Base-by-base conservation (phyloP, 2,888 invertebrate genomes). In the Lymantria monacha region DNA sequence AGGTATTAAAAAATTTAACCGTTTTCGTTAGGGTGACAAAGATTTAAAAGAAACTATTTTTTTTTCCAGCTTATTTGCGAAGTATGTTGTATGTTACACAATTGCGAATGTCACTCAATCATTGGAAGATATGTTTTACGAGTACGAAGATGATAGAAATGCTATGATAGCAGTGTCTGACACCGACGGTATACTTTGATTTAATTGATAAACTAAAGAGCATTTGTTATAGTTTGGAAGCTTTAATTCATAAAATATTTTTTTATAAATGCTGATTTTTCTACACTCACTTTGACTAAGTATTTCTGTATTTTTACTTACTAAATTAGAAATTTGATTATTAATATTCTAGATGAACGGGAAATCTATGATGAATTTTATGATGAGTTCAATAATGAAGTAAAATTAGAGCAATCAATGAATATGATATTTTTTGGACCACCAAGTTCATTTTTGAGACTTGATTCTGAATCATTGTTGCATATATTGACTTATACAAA, bases 371-470 rank as follows among this genome's bases (percentile, higher is more conserved):
- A 87, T 8, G 84, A 87, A 40, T 87, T 87, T 66, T 90, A 89
- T 44, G 87, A 89, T 41, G 87, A 89, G 56, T 52, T 85, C 30
- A 89, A 90, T 48, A 84, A 81, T 55, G 66, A 76, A 57, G 61
- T 82, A 44, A 66, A 49, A 59, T 57, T 69, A 36, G 82, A 79
- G 45, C 71, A 77, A 54, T 87, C 90, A 1, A 86, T 91, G 85
- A 78, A 90, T 57, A 84, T 87, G 65, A 82, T 91, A 43, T 89
- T 79, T 61, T 90, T 85, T 57, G 89, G 90, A 14, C 86, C 89
- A 1, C 63, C 83, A 0, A 74, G 63, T 51, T 81, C 87, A 1
- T 90, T 90, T 59, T 68, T 89, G 60, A 76, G 91, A 61, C 59
- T 91, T 2, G 89, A 89, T 57, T 40, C 89, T 9, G 90, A 91